phyloP scores from a whole-genome alignment of 30 jellyfish, hydroid and myxozoan species.

The Nemopilema nomurai region DNA sequence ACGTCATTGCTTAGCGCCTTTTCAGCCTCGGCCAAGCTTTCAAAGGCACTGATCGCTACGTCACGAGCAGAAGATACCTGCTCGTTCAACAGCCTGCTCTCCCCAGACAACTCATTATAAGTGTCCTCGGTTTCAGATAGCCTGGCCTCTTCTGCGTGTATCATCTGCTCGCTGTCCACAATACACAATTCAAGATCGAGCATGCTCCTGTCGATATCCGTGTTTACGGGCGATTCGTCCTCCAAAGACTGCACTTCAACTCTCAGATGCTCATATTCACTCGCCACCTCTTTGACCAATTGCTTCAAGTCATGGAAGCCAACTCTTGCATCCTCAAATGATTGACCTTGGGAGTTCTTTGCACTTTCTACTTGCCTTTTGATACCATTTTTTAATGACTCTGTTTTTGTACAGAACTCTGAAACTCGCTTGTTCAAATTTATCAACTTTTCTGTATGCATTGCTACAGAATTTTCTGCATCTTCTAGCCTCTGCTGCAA shows the following conservation, averaged over 20 bases:
- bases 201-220: constrained; percentile 11
- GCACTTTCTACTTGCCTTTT: background rate
- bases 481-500: background rate
- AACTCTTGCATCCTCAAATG: constrained; percentile 10
- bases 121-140: background rate
- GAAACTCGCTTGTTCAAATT: background rate
- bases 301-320: background rate
- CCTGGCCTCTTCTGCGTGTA: background rate
- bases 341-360: background rate
- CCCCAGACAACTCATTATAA: constrained; percentile 2
- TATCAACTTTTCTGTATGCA: background rate
- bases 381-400: background rate
- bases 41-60: background rate
- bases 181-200: constrained; percentile 4
- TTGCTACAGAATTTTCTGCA: background rate
- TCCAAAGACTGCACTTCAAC: constrained; percentile 9
- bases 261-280: constrained; percentile 28
- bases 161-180: constrained; percentile 1
- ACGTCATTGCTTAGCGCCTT: background rate
- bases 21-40: constrained; percentile 14
- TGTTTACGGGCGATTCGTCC: background rate
- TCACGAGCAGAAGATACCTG: background rate
- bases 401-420: background rate
- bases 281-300: background rate
- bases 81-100: background rate